These are phyloP conservation scores for Sebastes ruberrimus DNA, from an alignment of 2,797 vertebrate genomes.

Conservation along the genomic window DNA sequence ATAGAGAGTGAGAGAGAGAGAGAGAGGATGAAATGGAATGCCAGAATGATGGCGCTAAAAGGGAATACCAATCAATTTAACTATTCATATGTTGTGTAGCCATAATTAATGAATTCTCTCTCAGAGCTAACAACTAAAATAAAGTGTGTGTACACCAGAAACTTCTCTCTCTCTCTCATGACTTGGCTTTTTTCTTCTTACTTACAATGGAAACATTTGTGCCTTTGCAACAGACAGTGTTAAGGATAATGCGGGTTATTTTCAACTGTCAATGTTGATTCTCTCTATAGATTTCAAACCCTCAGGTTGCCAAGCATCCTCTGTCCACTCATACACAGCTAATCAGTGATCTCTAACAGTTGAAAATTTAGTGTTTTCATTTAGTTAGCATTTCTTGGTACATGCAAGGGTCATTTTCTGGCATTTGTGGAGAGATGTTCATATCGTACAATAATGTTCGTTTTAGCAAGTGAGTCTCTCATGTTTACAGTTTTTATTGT, in stretches of 20 bases:
- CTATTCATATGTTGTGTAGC: conserved; percentile 37
- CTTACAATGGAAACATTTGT: not conserved
- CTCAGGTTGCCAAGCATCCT: not conserved
- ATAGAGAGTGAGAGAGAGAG: conserved; percentile 21
- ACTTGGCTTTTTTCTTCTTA: not conserved
- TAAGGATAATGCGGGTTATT: not conserved
- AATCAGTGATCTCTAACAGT: not conserved
- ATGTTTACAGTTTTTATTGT: not conserved
- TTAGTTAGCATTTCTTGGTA: not conserved
- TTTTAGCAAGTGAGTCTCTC: not conserved
- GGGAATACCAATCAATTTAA: conserved; percentile 59
- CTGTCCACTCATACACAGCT: not conserved
- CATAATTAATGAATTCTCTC: conserved; percentile 45
- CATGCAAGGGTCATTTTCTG: not conserved
- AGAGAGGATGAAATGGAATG: conserved; percentile 41
- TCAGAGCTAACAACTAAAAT: not conserved
- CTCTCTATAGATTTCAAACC: not conserved
- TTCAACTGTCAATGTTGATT: not conserved
- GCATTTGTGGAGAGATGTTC: not conserved
- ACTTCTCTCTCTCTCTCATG: not conserved
- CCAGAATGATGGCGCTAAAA: conserved; percentile 18
- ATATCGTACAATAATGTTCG: not conserved
- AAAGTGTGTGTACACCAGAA: conserved; percentile 4
- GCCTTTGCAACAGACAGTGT: not conserved
- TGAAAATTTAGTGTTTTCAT: not conserved